These are phyloP conservation scores for Aethes cnicana DNA, from an alignment of 2,888 invertebrate genomes.

Conservation along the genomic window DNA sequence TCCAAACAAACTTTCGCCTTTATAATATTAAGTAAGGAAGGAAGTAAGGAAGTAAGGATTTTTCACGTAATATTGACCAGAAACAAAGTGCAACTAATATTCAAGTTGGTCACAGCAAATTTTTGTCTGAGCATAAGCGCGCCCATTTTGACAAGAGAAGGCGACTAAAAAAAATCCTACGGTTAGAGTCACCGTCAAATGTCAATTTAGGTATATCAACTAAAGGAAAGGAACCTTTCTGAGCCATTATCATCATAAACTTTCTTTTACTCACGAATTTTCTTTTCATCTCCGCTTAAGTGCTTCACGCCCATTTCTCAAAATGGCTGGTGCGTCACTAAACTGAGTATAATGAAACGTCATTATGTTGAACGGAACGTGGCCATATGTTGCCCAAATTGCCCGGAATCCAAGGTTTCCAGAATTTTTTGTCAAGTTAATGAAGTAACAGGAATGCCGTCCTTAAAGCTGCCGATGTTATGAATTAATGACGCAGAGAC, in stretches of 20 bases:
- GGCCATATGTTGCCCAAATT: constrained; percentile 49
- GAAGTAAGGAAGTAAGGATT: too few relatives aligned
- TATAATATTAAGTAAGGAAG: too few relatives aligned
- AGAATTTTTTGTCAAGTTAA: constrained; percentile 20
- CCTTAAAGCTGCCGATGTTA: background rate
- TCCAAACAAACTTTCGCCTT: too few relatives aligned
- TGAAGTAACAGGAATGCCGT: constrained; percentile 3
- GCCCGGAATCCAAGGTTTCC: constrained; percentile 34
- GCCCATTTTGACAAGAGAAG: too few relatives aligned
- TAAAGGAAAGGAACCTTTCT: too few relatives aligned
- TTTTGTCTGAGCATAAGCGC: too few relatives aligned
- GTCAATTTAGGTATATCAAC: too few relatives aligned
- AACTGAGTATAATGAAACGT: constrained; percentile 60
- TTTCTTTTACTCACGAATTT: background rate
- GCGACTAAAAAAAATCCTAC: too few relatives aligned
- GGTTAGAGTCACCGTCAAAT: too few relatives aligned
- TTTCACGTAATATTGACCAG: too few relatives aligned
- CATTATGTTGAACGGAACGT: constrained; percentile 47
- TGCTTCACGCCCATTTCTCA: constrained; percentile 20
- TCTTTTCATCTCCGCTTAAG: constrained; percentile 16
- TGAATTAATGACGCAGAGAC: background rate
- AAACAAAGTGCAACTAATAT: too few relatives aligned
- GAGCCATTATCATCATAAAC: background rate
- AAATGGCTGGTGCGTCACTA: constrained; percentile 49
- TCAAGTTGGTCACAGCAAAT: too few relatives aligned